A percentile compares a stretch with the other conserved stretches of the same genome.
phyloP scores from a whole-genome alignment of 2,888 invertebrate species.

The Beris morrisii region DNA sequence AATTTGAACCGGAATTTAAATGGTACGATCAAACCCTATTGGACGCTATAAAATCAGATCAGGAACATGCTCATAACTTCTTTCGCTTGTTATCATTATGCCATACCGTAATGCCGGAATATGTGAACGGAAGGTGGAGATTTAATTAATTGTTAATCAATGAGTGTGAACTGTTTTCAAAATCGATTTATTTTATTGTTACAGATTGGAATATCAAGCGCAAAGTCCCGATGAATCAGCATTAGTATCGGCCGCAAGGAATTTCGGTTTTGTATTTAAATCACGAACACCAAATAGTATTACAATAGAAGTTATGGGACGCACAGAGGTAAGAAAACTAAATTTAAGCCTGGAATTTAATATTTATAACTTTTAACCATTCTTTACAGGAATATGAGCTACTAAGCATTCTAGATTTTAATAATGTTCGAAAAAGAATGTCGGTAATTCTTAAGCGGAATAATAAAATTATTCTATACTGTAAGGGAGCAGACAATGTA shows the following conservation, averaged over 20 bases:
- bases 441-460: constrained; percentile 89
- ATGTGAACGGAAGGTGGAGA: constrained; percentile 71
- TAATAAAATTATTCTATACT: constrained; percentile 83
- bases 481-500: constrained; percentile 98
- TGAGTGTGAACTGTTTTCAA: neutral
- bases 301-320: constrained; percentile 85
- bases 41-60: constrained; percentile 76
- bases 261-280: constrained; percentile 98
- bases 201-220: constrained; percentile 65
- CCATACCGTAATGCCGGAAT: constrained; percentile 98
- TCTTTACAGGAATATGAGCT: constrained; percentile 81
- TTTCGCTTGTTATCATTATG: constrained; percentile 92
- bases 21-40: constrained; percentile 89
- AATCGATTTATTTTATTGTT: neutral
- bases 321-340: constrained; percentile 62
- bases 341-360: neutral
- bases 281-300: constrained; percentile 90
- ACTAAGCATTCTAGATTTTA: constrained; percentile 97
- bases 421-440: constrained; percentile 99
- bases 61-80: constrained; percentile 79
- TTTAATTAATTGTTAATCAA: neutral
- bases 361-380: constrained; percentile 1
- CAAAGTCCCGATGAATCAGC: constrained; percentile 99
- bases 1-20: constrained; percentile 88
- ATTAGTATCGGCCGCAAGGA: constrained; percentile 94